A percentile compares a stretch with the other conserved stretches of the same genome.
Conservation (phyloP, 2,797 vertebrate genomes). For the Ispidina picta region DNA sequence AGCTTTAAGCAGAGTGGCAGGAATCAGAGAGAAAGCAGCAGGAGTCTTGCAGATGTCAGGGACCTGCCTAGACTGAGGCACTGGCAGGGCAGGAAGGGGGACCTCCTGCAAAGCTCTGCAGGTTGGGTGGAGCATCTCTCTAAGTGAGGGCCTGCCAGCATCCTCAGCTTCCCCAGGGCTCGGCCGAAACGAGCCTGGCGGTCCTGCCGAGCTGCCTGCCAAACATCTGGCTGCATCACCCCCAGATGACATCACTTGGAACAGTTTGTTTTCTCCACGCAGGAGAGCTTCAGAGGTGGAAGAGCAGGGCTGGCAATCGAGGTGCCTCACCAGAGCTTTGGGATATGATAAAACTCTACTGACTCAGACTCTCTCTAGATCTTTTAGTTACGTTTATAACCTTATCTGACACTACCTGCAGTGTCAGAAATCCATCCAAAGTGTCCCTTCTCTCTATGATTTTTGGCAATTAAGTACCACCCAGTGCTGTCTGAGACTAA, state of each 20-base stretch:
- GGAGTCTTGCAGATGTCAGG: background rate
- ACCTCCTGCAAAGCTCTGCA: background rate
- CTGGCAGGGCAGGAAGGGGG: background rate
- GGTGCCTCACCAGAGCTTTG: background rate
- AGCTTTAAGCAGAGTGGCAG: background rate
- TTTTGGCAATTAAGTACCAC: background rate
- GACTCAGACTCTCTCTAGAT: background rate
- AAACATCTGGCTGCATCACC: constrained; percentile 40
- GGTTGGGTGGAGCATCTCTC: background rate
- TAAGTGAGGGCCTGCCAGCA: constrained; percentile 6
- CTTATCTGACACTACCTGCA: background rate
- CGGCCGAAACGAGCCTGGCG: background rate
- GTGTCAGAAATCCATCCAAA: background rate
- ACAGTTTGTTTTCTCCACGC: background rate
- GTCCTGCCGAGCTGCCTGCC: constrained; percentile 5
- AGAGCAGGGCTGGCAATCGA: background rate
- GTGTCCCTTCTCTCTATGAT: background rate
- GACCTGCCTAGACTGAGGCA: background rate
- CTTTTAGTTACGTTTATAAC: background rate
- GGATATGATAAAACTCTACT: background rate
- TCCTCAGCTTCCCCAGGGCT: background rate
- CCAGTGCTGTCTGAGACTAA: background rate
- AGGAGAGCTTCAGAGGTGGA: constrained; percentile 2
- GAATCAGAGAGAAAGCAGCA: background rate
- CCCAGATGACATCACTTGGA: constrained; percentile 31